Base-by-base conservation (phyloP, 2,113 vertebrate species). In the Origma solitaria region DNA sequence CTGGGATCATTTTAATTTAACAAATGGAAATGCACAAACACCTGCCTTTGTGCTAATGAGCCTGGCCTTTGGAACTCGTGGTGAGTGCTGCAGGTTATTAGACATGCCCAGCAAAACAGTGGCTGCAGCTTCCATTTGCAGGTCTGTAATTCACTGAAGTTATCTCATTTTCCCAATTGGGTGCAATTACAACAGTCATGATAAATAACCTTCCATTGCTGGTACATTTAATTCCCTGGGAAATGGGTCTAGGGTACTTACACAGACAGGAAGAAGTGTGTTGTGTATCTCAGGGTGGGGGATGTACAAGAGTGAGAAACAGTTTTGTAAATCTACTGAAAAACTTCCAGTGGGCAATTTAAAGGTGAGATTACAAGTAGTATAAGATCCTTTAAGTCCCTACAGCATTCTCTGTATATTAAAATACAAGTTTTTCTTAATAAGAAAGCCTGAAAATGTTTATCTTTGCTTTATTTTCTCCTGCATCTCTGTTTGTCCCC, bases 161-260 rank as follows among this genome's bases (percentile, higher is more conserved):
- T 50, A 79, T 92, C 66, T 96, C 87, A 57, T 89, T 96, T 96
- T 88, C 86, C 78, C 92, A 89, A 61, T 37, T 91, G 93, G 24
- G 56, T 68, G 82, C 94, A 95, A 91, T 96, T 97, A 95, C 88
- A 94, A 90, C 82, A 97, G 92, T 37, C 72, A 33, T 64, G 92
- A 97, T 89, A 96, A 97, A 97, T 91, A 96, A 88, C 53, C 44
- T 94, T 89, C 82, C 57, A 6, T 4, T 84, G 56, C 15, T 93
- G 64, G 68, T 71, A 65, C 84, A 69, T 91, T 97, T 94, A 86
- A 86, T 96, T 95, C 51, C 89, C 65, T 72, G 27, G 88, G 71
- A 96, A 97, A 85, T 91, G 90, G 64, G 65, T 79, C 94, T 94
- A 69, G 84, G 25, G 50, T 94, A 92, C 82, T 93, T 73, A 22